phyloP scores from a whole-genome alignment of 2,888 invertebrate genomes.

The Cheilosia scutellata region DNA sequence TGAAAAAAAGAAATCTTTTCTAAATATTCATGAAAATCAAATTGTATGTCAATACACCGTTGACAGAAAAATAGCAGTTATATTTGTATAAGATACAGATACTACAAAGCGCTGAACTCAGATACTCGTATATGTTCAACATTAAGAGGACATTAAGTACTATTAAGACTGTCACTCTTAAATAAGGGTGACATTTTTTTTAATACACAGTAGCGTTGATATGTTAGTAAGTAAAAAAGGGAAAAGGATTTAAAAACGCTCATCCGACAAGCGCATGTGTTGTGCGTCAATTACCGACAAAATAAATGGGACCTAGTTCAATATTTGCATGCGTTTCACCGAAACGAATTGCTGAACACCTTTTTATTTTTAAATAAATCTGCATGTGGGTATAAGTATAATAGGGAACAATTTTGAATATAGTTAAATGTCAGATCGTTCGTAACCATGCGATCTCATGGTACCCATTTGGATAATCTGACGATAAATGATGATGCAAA shows the following conservation, averaged over 20 bases:
- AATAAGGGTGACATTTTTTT: conserved; percentile 59
- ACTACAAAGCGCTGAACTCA: conserved; percentile 31
- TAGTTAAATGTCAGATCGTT: conserved; percentile 49
- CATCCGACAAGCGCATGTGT: neutral
- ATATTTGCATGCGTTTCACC: conserved; percentile 72
- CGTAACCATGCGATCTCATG: conserved; percentile 47
- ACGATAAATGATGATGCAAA: conserved; percentile 74
- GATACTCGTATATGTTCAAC: conserved; percentile 19
- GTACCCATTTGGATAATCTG: conserved; percentile 74
- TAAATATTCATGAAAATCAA: conserved; percentile 45
- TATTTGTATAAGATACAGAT: conserved; percentile 56
- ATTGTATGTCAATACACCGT: conserved; percentile 38
- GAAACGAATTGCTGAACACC: conserved; percentile 67
- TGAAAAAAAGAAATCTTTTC: neutral
- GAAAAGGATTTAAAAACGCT: conserved; percentile 51
- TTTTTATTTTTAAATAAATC: conserved; percentile 60
- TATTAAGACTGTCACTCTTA: conserved; percentile 60
- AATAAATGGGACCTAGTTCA: conserved; percentile 61
- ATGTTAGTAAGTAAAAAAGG: conserved; percentile 57
- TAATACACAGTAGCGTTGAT: conserved; percentile 46
- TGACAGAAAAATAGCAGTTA: conserved; percentile 68
- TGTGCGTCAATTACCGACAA: conserved; percentile 6
- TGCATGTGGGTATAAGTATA: conserved; percentile 31
- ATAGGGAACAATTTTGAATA: conserved; percentile 43
- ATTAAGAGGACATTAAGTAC: conserved; percentile 73